These are phyloP conservation scores for Aldrovandia affinis DNA, from an alignment of 2,797 vertebrate genomes.

Conservation along the genomic window DNA sequence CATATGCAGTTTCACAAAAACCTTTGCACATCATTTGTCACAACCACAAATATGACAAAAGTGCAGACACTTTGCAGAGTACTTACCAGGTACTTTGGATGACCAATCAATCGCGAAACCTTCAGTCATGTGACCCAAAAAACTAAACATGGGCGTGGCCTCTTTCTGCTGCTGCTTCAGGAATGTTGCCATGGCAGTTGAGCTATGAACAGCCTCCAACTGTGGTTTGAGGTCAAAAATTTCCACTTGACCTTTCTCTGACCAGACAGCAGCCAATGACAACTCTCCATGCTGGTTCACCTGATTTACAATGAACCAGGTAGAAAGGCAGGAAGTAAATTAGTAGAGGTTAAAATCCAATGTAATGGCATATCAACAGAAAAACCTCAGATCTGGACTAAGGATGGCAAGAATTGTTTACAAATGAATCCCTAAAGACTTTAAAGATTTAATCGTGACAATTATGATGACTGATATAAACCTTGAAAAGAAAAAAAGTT, in stretches of 20 bases:
- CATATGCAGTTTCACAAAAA: too few relatives aligned
- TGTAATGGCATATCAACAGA: too few relatives aligned
- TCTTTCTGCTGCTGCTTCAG: conserved; percentile 78
- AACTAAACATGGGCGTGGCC: conserved; percentile 79
- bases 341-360: not conserved
- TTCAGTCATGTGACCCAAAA: conserved; percentile 89
- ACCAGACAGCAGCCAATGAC: conserved; percentile 85
- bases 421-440: not conserved
- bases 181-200: conserved; percentile 77
- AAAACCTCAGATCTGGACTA: too few relatives aligned
- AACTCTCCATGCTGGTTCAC: conserved; percentile 73
- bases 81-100: conserved; percentile 79
- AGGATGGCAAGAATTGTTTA: too few relatives aligned
- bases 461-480: not conserved
- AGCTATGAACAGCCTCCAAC: conserved; percentile 80
- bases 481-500: not conserved
- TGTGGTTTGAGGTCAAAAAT: conserved; percentile 80
- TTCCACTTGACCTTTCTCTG: conserved; percentile 89
- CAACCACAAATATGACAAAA: not conserved
- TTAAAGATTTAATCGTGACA: not conserved
- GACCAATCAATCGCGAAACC: conserved; percentile 93
- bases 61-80: not conserved
- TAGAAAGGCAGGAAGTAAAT: not conserved
- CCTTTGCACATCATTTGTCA: not conserved
- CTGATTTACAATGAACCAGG: conserved; percentile 55